Base-by-base conservation (phyloP, 2,888 invertebrate species). In the Pachliopta kotzebuea region DNA sequence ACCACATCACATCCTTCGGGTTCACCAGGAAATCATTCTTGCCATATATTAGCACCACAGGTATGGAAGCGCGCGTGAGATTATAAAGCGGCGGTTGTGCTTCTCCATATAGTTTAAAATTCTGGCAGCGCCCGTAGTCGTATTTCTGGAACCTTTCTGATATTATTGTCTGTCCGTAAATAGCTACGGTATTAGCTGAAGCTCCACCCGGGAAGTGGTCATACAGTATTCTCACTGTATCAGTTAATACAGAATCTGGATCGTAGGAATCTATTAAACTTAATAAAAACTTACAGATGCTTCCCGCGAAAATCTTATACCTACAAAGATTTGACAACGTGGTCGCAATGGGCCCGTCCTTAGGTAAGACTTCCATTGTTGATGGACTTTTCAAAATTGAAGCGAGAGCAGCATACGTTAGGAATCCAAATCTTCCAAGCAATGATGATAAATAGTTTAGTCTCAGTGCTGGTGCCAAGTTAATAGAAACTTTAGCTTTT, bases 381-480 rank as follows among this genome's bases (percentile, higher is more conserved):
- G 24, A n/a, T n/a, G 62, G 65, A 37, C 2, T 26, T 9, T 31
- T 45, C 24, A 65, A 31, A 23, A 31, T 14, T 8, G 57, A 54
- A 49, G 29, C 21, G 0, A 65, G n/a, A 2, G 24, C 4, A 0
- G 55, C 68, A 1, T 81, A 64, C 0, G 68, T 56, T 49, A 70
- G 64, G 0, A 72, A 65, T 0, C 82, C 0, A 0, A 66, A 20
- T 57, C 78, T 75, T 50, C 77, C 79, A 4, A 70, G 21, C 0
- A 69, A 18, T 0, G 83, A 80, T 66, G 84, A 82, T 69, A 93
- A 74, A 75, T 92, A 74, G 57, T 88, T 76, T 80, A 93, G 78
- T 18, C 87, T 80, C 0, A 82, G 55, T 0, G 95, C 93, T 0
- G 96, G 96, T 0, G 95, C 95, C 60, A 96, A 71, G 1, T 92